phyloP scores from a whole-genome alignment of 2,113 vertebrate species.

The Ailuropoda melanoleuca region DNA sequence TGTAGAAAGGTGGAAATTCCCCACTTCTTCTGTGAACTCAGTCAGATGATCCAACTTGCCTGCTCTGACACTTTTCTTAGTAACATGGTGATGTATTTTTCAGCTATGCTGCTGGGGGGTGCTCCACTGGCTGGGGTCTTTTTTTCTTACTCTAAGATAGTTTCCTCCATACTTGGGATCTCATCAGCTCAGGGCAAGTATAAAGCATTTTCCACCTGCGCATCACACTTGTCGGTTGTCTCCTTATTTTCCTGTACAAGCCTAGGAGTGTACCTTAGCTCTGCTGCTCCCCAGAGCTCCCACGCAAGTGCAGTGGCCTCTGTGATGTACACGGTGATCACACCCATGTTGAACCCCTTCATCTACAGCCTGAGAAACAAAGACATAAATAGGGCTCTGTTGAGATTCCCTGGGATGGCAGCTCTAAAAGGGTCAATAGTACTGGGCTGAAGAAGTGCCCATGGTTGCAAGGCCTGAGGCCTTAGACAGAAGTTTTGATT shows the following conservation, averaged over 20 bases:
- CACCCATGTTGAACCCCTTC: too few relatives aligned
- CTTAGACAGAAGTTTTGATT: not conserved
- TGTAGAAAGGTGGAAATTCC: too few relatives aligned
- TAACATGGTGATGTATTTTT: too few relatives aligned
- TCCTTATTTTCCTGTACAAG: not conserved
- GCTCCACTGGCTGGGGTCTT: too few relatives aligned
- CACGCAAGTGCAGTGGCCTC: not conserved
- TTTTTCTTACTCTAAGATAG: too few relatives aligned
- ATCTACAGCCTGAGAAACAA: too few relatives aligned
- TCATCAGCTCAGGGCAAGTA: not conserved
- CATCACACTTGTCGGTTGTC: not conserved
- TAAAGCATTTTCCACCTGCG: not conserved
- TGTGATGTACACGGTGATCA: too few relatives aligned
- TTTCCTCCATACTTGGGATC: too few relatives aligned
- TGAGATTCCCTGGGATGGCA: not conserved
- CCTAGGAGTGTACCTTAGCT: not conserved
- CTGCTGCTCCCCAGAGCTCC: not conserved
- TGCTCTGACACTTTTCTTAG: too few relatives aligned
- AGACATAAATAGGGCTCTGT: not conserved
- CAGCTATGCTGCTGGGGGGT: too few relatives aligned
- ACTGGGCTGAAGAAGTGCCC: not conserved
- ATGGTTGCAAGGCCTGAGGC: not conserved
- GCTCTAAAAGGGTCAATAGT: not conserved
- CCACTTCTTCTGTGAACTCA: too few relatives aligned
- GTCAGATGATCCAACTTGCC: too few relatives aligned